Evolutionary conservation across 2,113 vertebrate species (phyloP), one percentile per base, ranked within the genome.

Genomic region (Nerophis lumbriciformis): DNA sequence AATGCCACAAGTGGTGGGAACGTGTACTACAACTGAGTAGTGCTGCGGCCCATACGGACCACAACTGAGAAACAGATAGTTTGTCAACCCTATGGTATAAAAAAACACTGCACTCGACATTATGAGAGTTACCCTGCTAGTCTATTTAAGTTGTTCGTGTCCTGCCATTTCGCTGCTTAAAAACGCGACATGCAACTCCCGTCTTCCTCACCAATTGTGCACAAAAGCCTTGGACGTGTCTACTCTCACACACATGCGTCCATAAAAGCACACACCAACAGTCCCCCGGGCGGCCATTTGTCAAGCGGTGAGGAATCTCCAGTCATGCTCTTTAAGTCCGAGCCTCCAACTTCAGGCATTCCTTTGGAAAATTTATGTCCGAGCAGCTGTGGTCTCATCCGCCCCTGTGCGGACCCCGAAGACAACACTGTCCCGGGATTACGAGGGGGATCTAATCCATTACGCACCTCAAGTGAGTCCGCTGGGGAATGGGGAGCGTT

Each of bases 321-420:
- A 79, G 85, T 88, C 81, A 72, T 59, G 77, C 73, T 80, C 72
- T 78, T 83, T 74, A 77, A 56, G 75, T 79, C 69, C 73, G 71
- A 79, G 72, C 70, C 77, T 81, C 63, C 45, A 77, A 69, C 73
- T 65, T 63, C 12, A 78, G 78, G 76, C 81, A 88, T 90, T 90
- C 86, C 85, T 89, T 51, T 65, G 85, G 50, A n/a, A 88, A 88
- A 90, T 88, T 89, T 88, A 89, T 87, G 81, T 85, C 76, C 79
- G 71, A 72, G 79, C 89, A 91, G 90, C 89, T 90, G 90, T 67
- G 78, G 79, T 81, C 79, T 76, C 71, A 83, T 86, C 72, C 71
- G 79, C 73, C 80, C 81, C 67, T 48, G 59, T 73, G 51, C 35
- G 49, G 56, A 79, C 79, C 77, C 59, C 64, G 70, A 87, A 86